phyloP scores from a whole-genome alignment of 1,140 invertebrate species.

The Temnothorax longispinosus region DNA sequence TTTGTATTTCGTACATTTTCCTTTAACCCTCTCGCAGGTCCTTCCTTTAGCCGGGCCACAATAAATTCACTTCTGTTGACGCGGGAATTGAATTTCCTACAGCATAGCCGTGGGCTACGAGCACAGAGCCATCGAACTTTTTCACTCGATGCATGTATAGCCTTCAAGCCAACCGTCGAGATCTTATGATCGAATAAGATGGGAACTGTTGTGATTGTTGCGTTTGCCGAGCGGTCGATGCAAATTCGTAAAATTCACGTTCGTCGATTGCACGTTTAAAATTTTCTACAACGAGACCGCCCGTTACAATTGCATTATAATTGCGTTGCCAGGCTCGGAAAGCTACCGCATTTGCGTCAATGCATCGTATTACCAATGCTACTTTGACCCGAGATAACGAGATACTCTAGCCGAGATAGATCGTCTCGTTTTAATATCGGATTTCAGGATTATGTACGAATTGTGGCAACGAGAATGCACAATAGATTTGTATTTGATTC shows the following conservation, averaged over 20 bases:
- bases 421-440: constrained; percentile 57
- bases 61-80: constrained; percentile 82
- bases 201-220: constrained; percentile 16
- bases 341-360: constrained; percentile 5
- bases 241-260: neutral
- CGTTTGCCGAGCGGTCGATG: constrained; percentile 10
- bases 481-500: constrained; percentile 43
- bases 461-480: constrained; percentile 33
- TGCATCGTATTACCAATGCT: constrained; percentile 48
- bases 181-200: constrained; percentile 47
- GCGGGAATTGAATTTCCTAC: constrained; percentile 81
- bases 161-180: constrained; percentile 1
- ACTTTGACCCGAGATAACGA: constrained; percentile 57
- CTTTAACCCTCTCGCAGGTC: constrained; percentile 50
- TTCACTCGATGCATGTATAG: constrained; percentile 35
- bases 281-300: constrained; percentile 1
- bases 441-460: constrained; percentile 57
- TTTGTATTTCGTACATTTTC: constrained; percentile 78
- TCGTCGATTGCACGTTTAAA: neutral
- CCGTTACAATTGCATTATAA: constrained; percentile 40
- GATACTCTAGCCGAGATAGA: constrained; percentile 54
- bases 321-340: constrained; percentile 14
- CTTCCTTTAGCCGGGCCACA: constrained; percentile 64
- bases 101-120: constrained; percentile 66
- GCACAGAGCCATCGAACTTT: constrained; percentile 68